These are phyloP conservation scores for Cactoblastis cactorum DNA, from an alignment of 2,888 invertebrate species.

Conservation along the genomic window DNA sequence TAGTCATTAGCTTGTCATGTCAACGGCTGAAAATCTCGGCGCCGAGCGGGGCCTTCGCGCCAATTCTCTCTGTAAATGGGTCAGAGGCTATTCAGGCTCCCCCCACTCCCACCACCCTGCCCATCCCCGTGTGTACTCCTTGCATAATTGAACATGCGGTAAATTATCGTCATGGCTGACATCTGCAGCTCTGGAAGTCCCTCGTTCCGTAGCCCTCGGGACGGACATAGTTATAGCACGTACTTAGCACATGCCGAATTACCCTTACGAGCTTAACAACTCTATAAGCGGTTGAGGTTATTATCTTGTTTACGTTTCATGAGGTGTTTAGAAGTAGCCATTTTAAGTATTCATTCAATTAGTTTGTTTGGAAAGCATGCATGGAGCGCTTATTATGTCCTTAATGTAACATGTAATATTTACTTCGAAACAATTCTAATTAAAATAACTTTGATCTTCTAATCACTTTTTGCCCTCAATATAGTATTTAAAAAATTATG, in stretches of 20 bases:
- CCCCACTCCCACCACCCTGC: conserved; percentile 35
- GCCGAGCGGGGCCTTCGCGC: conserved; percentile 43
- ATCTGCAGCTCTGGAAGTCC: conserved; percentile 44
- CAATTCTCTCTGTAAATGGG: conserved; percentile 68
- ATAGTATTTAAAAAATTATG: too few relatives aligned
- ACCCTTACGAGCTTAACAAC: conserved; percentile 16
- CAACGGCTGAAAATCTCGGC: conserved; percentile 42
- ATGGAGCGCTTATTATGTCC: too few relatives aligned
- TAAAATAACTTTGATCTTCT: too few relatives aligned
- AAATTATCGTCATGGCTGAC: conserved; percentile 69
- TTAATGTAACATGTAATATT: too few relatives aligned
- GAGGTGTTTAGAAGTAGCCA: too few relatives aligned
- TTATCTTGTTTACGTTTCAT: conserved; percentile 20
- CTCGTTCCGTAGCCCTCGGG: conserved; percentile 22
- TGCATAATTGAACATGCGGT: conserved; percentile 74
- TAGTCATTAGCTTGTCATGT: conserved; percentile 18
- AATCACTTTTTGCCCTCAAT: too few relatives aligned
- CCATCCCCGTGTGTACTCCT: conserved; percentile 59
- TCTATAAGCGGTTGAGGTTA: conserved; percentile 19
- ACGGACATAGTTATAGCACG: conserved; percentile 20
- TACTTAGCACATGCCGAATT: conserved; percentile 15
- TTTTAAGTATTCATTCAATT: too few relatives aligned
- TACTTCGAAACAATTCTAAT: too few relatives aligned
- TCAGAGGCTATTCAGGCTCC: conserved; percentile 68
- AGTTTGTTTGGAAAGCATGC: too few relatives aligned